Evolutionary conservation across 1,140 invertebrate species (phyloP).

Genomic region (Drosophila seguyi): DNA sequence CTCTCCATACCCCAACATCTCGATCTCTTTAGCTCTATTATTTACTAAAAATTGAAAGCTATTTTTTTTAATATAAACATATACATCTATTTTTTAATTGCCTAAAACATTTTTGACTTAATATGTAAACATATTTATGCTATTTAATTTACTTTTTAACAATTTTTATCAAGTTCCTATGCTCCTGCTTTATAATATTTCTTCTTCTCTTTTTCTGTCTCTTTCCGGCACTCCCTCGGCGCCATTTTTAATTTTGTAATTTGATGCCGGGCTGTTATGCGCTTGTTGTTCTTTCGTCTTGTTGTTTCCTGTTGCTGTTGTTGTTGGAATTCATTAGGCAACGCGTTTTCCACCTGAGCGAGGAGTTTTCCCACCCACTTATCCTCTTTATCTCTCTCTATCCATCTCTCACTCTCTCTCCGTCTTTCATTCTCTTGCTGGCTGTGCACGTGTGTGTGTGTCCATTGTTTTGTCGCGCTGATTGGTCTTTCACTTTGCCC

Average conservation of each 20-base stretch:
- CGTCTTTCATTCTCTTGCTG: slow-evolving; percentile 1
- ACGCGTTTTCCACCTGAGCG: slow-evolving; percentile 70
- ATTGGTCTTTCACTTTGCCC: slow-evolving; percentile 73
- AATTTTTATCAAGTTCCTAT: not conserved
- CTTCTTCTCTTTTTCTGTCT: not conserved
- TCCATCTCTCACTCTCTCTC: not conserved
- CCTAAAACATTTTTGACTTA: too few relatives aligned
- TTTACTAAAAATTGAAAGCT: too few relatives aligned
- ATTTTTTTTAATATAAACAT: too few relatives aligned
- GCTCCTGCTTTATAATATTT: not conserved
- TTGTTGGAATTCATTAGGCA: slow-evolving; percentile 70
- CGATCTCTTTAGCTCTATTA: too few relatives aligned
- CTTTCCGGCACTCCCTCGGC: slow-evolving; percentile 30
- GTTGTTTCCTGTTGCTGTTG: slow-evolving; percentile 33
- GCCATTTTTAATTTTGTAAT: slow-evolving; percentile 85
- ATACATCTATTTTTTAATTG: too few relatives aligned
- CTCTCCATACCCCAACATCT: too few relatives aligned
- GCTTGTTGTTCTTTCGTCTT: slow-evolving; percentile 33
- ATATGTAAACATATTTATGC: not conserved
- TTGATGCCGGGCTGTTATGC: slow-evolving; percentile 67
- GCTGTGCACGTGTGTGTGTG: slow-evolving; percentile 48
- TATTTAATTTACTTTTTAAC: too few relatives aligned
- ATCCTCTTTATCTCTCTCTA: slow-evolving; percentile 2
- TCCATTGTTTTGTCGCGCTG: slow-evolving; percentile 82
- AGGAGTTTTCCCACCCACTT: slow-evolving; percentile 25